Evolutionary conservation across 2,888 invertebrate genomes (phyloP).

Genomic region (Aelia acuminata): DNA sequence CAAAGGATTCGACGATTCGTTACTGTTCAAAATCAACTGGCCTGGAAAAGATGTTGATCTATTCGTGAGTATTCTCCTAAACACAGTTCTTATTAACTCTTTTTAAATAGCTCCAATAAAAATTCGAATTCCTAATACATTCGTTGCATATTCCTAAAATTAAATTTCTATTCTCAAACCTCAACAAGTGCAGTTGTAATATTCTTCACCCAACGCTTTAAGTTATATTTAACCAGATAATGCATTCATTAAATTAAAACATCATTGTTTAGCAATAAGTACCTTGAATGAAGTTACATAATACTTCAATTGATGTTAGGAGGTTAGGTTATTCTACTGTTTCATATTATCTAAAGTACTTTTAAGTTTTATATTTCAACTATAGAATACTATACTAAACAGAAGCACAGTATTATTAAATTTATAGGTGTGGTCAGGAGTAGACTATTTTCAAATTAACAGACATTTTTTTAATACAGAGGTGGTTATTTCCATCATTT

Average conservation of each 20-base stretch:
- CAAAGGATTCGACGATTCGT: constrained; percentile 85
- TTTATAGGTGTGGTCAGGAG: not conserved
- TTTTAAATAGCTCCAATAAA: not conserved
- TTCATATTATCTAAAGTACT: not conserved
- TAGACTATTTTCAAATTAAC: not conserved
- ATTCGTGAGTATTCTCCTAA: constrained; percentile 68
- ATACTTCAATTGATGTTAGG: not conserved
- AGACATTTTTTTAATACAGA: no score
- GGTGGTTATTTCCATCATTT: no score
- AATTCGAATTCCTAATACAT: not conserved
- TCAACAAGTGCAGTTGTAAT: not conserved
- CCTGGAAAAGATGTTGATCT: constrained; percentile 72
- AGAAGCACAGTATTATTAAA: not conserved
- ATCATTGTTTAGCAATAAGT: not conserved
- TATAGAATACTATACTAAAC: not conserved
- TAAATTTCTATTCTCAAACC: not conserved
- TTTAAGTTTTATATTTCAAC: not conserved
- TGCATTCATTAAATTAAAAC: not conserved
- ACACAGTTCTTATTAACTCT: not conserved
- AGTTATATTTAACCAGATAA: not conserved
- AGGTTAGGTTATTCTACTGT: not conserved
- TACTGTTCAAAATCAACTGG: constrained; percentile 86
- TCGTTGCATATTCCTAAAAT: not conserved
- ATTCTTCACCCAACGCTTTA: not conserved
- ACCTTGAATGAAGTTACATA: not conserved